A percentile compares a stretch with the other conserved stretches of the same genome.
Evolutionary conservation across 2,797 vertebrate species (phyloP).

Genomic region (Coluber constrictor): DNA sequence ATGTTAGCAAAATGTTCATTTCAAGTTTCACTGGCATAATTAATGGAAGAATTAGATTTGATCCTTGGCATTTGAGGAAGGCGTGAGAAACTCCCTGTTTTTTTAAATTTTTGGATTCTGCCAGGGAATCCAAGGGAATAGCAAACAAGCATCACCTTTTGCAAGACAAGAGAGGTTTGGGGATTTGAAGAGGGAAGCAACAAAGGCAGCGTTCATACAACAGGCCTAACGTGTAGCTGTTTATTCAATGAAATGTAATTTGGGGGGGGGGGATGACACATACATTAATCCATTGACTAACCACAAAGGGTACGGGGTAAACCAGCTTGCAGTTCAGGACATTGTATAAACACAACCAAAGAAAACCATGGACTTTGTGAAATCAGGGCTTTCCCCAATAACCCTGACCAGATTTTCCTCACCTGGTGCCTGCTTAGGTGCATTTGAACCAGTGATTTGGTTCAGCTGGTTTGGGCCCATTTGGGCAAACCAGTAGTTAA

Average conservation of each 20-base stretch:
- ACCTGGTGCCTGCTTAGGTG: neutral
- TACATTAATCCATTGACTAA: neutral
- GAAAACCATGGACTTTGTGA: neutral
- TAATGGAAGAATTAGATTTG: neutral
- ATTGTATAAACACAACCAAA: neutral
- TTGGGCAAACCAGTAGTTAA: no score
- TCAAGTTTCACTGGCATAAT: neutral
- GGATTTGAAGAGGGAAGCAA: neutral
- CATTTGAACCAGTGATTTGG: neutral
- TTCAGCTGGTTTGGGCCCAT: no score
- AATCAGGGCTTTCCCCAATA: neutral
- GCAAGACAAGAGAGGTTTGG: neutral
- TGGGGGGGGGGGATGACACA: neutral
- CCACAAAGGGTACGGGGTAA: neutral
- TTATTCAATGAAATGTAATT: neutral
- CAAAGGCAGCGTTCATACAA: neutral
- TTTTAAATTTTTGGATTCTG: neutral
- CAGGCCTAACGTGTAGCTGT: neutral
- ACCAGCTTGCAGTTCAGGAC: neutral
- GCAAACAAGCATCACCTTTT: neutral
- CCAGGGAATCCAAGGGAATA: neutral
- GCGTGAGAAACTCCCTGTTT: neutral
- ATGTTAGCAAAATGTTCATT: neutral
- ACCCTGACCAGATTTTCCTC: neutral
- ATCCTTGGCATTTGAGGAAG: no score